Base-by-base conservation (phyloP, 2,113 vertebrate genomes). In the Ceuthmochares aereus region DNA sequence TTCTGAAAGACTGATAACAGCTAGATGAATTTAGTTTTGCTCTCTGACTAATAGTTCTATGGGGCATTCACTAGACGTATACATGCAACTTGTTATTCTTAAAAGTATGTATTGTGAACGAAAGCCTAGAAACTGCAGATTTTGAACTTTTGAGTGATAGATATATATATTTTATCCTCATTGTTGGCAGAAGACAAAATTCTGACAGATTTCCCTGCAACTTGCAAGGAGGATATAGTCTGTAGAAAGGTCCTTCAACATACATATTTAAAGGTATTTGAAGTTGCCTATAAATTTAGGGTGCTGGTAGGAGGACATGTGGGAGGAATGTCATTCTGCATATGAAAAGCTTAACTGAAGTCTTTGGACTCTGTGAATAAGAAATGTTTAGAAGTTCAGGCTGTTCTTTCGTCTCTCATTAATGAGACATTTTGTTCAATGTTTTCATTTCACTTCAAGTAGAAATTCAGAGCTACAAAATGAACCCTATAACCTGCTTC, bases 201-300 rank as follows among this genome's bases (percentile, higher is more conserved):
- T 81, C 40, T 95, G 89, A 82, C 90, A 87, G 77, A 87, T 94
- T 94, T 93, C 25, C 22, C 86, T 82, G 52, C 49, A 63, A 88
- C 47, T 79, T 95, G 64, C 36, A 82, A 64, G 88, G 79, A 77
- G 67, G 54, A 79, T 87, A 29, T 69, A 92, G 58, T 73, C 90
- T 96, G 59, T 34, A 88, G 86, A 94, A 96, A 68, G 49, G 87
- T 83, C 79, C 82, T 93, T 82, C 76, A 76, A 56, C 58, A 82
- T 84, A 80, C 81, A 34, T 59, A 77, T 93, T 90, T 87, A 84
- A 88, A 81, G 40, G 42, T 84, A 87, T 74, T 78, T 88, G 68
- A 95, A 94, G 49, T 77, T 93, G 75, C 23, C 58, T 85, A 68
- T 47, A 83, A 90, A 85, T 90, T 93, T 93, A 94, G 85, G 92